phyloP scores from a whole-genome alignment of 2,797 vertebrate genomes.

The Onychomys arenicola region DNA sequence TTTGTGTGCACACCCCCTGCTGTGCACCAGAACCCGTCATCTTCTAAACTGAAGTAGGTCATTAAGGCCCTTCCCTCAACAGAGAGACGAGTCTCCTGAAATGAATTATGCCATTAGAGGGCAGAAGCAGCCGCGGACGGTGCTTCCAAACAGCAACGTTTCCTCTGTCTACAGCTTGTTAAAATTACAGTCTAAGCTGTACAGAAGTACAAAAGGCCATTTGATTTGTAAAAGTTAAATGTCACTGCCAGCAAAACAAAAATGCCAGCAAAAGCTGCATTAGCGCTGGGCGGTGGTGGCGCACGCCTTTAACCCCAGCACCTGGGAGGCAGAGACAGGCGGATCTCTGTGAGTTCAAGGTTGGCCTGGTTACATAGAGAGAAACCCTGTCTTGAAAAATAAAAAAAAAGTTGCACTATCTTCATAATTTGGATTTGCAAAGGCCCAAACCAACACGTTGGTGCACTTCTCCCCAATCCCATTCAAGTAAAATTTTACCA shows the following conservation, averaged over 20 bases:
- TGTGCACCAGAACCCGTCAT: neutral
- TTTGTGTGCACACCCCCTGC: neutral
- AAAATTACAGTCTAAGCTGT: slow-evolving; percentile 3
- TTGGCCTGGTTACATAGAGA: neutral
- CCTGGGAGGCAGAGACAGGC: neutral
- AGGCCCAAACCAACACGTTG: neutral
- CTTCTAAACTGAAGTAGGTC: neutral
- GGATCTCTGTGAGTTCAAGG: neutral
- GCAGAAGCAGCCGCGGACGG: slow-evolving; percentile 10
- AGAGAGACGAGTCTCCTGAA: neutral
- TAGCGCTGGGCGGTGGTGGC: neutral
- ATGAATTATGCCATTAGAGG: slow-evolving; percentile 54
- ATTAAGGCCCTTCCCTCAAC: neutral
- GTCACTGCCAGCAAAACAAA: neutral
- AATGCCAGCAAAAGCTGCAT: neutral
- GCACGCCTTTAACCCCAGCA: neutral
- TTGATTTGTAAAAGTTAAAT: slow-evolving; percentile 48
- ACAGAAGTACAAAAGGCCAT: slow-evolving; percentile 3
- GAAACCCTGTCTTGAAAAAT: neutral
- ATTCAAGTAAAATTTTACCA: neutral
- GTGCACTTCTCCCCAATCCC: no score
- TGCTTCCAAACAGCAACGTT: neutral
- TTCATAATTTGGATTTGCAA: neutral
- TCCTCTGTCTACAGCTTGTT: neutral
- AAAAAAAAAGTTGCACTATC: neutral